Evolutionary conservation across 2,113 vertebrate species (phyloP).

Genomic region (Oceanites oceanicus): DNA sequence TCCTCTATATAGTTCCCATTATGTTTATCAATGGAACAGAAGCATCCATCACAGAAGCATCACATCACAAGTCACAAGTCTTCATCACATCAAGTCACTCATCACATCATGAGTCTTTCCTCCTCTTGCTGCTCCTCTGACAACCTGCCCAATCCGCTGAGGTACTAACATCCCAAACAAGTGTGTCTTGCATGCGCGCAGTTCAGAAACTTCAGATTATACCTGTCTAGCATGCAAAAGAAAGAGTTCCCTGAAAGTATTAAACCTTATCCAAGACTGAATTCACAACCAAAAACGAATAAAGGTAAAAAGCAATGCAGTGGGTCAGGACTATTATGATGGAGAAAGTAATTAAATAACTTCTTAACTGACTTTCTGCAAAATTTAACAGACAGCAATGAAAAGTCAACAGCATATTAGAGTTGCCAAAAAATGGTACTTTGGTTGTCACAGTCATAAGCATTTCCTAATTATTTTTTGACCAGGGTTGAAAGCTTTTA

Average conservation of each 20-base stretch:
- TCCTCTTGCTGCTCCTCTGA: not conserved
- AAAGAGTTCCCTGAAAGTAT: not conserved
- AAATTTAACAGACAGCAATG: not conserved
- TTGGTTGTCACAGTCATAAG: not conserved
- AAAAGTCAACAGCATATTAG: not conserved
- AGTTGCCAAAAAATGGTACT: not conserved
- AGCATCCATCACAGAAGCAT: not conserved
- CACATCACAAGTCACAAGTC: too few relatives aligned
- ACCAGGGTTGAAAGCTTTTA: too few relatives aligned
- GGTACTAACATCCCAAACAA: not conserved
- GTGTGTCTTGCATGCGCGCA: fast-evolving
- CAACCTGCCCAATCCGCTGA: not conserved
- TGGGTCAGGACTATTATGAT: fast-evolving
- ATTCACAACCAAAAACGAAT: not conserved
- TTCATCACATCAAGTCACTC: not conserved
- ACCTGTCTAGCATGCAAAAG: not conserved
- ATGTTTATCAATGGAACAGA: not conserved
- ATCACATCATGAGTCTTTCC: not conserved
- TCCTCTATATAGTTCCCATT: not conserved
- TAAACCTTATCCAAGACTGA: not conserved
- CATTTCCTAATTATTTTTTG: not conserved
- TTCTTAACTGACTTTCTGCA: not conserved
- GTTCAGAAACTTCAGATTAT: not conserved
- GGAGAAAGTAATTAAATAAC: not conserved
- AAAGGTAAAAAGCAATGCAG: not conserved